These are phyloP conservation scores for Cacatua alba DNA, from an alignment of 2,113 vertebrate species.

Conservation along the genomic window DNA sequence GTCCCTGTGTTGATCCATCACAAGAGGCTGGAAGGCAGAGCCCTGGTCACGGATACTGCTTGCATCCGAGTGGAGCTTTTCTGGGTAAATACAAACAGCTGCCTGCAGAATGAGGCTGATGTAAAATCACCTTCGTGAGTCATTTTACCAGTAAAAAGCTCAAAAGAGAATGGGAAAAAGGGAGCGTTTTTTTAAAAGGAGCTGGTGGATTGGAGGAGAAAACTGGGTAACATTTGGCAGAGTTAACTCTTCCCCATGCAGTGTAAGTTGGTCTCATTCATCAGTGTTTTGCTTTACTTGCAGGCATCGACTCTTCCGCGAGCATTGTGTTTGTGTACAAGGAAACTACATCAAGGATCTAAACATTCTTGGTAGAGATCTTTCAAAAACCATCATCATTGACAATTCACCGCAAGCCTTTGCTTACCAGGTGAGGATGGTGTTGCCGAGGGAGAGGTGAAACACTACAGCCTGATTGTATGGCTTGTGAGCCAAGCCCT, in stretches of 20 bases:
- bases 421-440: slow-evolving; percentile 91
- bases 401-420: slow-evolving; percentile 99
- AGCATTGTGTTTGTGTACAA: slow-evolving; percentile 99
- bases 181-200: neutral
- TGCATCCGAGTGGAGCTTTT: slow-evolving; percentile 22
- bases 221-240: fast-evolving
- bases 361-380: slow-evolving; percentile 97
- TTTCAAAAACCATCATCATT: slow-evolving; percentile 99
- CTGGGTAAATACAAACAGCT: neutral
- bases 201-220: neutral
- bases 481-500: neutral
- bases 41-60: neutral
- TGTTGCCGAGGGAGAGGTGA: neutral
- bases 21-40: slow-evolving; percentile 16
- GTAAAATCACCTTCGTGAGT: neutral
- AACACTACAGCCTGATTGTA: fast-evolving
- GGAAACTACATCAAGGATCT: slow-evolving; percentile 99
- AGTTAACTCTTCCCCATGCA: neutral
- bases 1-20: neutral
- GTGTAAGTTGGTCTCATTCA: neutral
- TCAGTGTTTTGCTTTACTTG: neutral
- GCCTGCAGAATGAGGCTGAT: neutral
- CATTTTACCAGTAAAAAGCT: neutral
- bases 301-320: slow-evolving; percentile 97
- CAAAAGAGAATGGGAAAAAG: neutral